These are phyloP conservation scores for Tapirus indicus DNA, from an alignment of 2,797 vertebrate species.

Conservation along the genomic window DNA sequence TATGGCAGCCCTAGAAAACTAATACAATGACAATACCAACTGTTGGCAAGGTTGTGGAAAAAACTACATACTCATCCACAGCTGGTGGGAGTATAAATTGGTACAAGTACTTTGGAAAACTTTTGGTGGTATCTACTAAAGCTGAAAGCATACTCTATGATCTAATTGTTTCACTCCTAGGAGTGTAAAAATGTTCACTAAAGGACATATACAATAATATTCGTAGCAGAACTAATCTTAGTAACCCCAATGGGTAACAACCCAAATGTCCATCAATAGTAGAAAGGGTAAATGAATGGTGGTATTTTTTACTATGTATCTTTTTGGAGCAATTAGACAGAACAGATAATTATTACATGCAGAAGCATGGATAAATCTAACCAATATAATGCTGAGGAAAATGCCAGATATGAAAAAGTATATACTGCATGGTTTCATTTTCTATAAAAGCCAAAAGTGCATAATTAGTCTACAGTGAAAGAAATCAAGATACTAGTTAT, in stretches of 20 bases:
- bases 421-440: background rate
- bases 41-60: background rate
- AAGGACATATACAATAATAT: background rate
- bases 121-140: background rate
- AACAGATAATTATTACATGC: background rate
- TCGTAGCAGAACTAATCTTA: background rate
- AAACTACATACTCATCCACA: background rate
- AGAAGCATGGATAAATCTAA: background rate
- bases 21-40: background rate
- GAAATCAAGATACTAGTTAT: background rate
- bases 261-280: background rate
- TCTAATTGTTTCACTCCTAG: background rate
- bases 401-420: background rate
- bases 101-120: background rate
- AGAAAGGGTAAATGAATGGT: background rate
- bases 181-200: background rate
- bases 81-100: background rate
- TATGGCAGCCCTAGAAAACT: background rate
- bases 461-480: background rate
- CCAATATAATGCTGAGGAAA: background rate
- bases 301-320: background rate
- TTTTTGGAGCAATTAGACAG: background rate
- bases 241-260: background rate
- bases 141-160: background rate
- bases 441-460: background rate